Percentiles rank a stretch among this genome's conserved stretches.
phyloP scores from a whole-genome alignment of 2,888 invertebrate genomes.

The Augochlorella aurata region DNA sequence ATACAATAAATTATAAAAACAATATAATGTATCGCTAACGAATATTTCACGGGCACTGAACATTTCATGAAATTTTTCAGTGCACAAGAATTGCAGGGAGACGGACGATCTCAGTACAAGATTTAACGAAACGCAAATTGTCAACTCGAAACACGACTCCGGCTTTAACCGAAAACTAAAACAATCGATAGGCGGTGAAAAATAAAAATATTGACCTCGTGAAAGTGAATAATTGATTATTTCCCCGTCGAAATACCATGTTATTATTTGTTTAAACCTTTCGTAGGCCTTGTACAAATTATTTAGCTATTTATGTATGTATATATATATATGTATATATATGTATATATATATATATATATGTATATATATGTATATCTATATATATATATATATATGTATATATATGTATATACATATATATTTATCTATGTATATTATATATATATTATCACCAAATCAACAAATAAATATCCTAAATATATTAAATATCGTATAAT shows the following conservation, averaged over 20 bases:
- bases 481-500: slow-evolving; percentile 78
- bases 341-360: slow-evolving; percentile 41
- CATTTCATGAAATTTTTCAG: background rate
- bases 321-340: slow-evolving; percentile 42
- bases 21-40: background rate
- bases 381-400: slow-evolving; percentile 40
- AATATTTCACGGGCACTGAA: background rate
- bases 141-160: background rate
- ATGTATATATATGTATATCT: slow-evolving; percentile 43
- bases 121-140: background rate
- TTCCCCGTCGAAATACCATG: slow-evolving; percentile 56
- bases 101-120: slow-evolving; percentile 23
- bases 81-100: background rate
- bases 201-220: background rate
- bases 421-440: slow-evolving; percentile 42
- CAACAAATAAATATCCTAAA: slow-evolving; percentile 81
- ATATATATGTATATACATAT: slow-evolving; percentile 39
- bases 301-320: slow-evolving; percentile 52
- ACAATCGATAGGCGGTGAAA: background rate
- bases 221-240: slow-evolving; percentile 46
- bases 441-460: slow-evolving; percentile 74
- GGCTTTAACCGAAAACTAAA: background rate
- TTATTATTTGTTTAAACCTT: slow-evolving; percentile 46
- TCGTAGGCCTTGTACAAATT: slow-evolving; percentile 58
- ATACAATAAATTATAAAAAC: too few relatives aligned